Conservation (phyloP, 2,888 invertebrate species). For the Clitarchus hookeri region DNA sequence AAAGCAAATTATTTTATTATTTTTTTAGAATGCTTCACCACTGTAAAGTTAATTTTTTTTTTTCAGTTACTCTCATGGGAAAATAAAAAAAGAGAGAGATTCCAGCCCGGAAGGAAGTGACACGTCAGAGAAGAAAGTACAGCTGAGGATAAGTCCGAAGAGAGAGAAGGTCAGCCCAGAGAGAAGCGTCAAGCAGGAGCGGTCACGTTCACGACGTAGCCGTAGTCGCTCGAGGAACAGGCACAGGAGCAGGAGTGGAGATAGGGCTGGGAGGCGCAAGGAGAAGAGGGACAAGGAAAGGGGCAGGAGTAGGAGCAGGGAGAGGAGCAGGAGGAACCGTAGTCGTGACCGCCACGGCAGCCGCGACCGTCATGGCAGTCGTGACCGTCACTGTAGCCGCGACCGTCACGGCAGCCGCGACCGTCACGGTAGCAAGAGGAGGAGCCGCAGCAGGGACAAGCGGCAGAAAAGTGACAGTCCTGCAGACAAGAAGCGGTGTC, state of each 20-base stretch:
- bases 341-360: slow-evolving; percentile 7
- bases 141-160: slow-evolving; percentile 25
- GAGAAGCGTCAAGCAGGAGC: not conserved
- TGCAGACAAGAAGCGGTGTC: slow-evolving; percentile 38
- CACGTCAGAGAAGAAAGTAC: not conserved
- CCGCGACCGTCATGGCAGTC: slow-evolving; percentile 31
- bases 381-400: slow-evolving; percentile 35
- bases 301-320: slow-evolving; percentile 51
- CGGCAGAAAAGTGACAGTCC: slow-evolving; percentile 45
- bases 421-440: slow-evolving; percentile 29
- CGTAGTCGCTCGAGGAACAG: slow-evolving; percentile 26
- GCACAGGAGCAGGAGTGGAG: slow-evolving; percentile 51
- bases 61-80: not conserved
- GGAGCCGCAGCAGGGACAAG: slow-evolving; percentile 41
- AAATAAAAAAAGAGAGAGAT: not conserved
- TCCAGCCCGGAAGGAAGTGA: not conserved
- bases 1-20: too few species aligned
- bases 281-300: slow-evolving; percentile 40
- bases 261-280: slow-evolving; percentile 40
- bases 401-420: slow-evolving; percentile 11
- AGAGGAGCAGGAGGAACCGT: slow-evolving; percentile 41
- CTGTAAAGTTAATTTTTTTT: not conserved
- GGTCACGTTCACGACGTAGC: slow-evolving; percentile 19
- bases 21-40: not conserved
- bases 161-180: not conserved